Conservation (phyloP, 23 tunicate species). For the Phallusia fumigata region DNA sequence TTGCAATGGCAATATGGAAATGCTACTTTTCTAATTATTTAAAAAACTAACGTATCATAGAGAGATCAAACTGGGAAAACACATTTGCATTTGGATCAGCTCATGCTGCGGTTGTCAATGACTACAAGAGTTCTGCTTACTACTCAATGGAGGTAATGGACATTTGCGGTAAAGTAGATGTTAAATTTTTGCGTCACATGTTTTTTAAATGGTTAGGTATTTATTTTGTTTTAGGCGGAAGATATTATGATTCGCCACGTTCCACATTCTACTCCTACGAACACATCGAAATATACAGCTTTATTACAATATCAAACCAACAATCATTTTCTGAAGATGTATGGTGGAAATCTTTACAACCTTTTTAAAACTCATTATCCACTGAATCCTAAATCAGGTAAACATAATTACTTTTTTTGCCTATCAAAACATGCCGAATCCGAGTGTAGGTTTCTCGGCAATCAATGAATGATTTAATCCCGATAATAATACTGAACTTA, state of each 20-base stretch:
- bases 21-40: too few species aligned
- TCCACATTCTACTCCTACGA: not conserved
- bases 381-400: not conserved
- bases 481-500: too few species aligned
- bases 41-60: not conserved
- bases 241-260: not conserved
- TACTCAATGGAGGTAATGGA: not conserved
- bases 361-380: not conserved
- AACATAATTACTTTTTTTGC: too few species aligned
- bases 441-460: too few species aligned
- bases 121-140: not conserved
- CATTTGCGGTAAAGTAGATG: too few species aligned
- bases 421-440: too few species aligned
- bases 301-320: not conserved
- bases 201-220: not conserved
- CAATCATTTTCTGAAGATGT: not conserved
- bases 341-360: conserved; percentile 7
- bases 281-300: not conserved
- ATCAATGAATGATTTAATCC: too few species aligned
- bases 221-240: not conserved
- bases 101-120: not conserved
- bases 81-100: not conserved
- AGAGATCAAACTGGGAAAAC: not conserved
- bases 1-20: too few species aligned
- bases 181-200: too few species aligned